These are phyloP conservation scores for Aphaenogaster rudis DNA, from an alignment of 1,140 invertebrate species.

Conservation along the genomic window DNA sequence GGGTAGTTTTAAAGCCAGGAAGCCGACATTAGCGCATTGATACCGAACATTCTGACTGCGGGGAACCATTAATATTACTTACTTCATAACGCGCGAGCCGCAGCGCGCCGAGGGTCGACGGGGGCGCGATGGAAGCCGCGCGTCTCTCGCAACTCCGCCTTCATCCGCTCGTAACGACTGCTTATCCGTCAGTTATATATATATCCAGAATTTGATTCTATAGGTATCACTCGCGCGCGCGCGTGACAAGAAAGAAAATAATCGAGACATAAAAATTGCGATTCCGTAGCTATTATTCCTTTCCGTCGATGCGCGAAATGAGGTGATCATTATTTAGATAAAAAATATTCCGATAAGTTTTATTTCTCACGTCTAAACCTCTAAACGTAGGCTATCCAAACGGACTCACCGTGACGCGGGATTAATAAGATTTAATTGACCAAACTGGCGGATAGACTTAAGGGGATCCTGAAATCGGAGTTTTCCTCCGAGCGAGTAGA, in stretches of 20 bases:
- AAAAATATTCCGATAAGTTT: background rate
- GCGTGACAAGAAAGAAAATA: background rate
- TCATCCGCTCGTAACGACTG: constrained; percentile 24
- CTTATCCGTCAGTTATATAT: constrained; percentile 57
- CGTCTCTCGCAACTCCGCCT: constrained; percentile 58
- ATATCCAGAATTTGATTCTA: constrained; percentile 36
- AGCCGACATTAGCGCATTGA: constrained; percentile 86
- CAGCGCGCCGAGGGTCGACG: constrained; percentile 53
- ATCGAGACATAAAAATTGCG: background rate
- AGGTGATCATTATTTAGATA: background rate
- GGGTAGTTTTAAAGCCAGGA: constrained; percentile 86
- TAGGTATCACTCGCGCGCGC: constrained; percentile 17
- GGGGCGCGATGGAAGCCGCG: constrained; percentile 45
- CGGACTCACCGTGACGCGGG: background rate
- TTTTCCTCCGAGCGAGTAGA: constrained; percentile 60
- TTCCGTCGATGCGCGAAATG: background rate
- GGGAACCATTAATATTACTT: constrained; percentile 87
- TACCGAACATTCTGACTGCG: constrained; percentile 80
- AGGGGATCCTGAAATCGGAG: constrained; percentile 51
- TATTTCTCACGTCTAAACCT: too few relatives aligned
- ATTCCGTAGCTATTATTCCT: background rate
- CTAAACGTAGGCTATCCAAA: background rate
- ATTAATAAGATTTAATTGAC: constrained; percentile 69
- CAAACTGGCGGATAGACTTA: constrained; percentile 55
- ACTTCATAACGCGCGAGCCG: constrained; percentile 75